A percentile compares a stretch with the other conserved stretches of the same genome.
Evolutionary conservation across 2,113 vertebrate species (phyloP).

Genomic region (Recurvirostra avosetta): DNA sequence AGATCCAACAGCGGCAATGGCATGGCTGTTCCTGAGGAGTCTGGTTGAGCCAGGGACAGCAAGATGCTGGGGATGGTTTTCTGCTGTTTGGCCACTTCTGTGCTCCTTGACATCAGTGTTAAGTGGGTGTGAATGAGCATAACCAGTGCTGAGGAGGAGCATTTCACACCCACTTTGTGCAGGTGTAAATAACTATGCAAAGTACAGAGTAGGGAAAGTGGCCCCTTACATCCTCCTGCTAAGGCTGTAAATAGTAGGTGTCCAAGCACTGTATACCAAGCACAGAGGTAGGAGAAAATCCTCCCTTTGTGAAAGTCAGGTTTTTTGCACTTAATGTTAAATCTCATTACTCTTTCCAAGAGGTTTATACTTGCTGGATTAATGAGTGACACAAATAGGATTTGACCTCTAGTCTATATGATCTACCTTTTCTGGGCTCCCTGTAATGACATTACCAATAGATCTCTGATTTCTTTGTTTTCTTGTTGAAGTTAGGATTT

Average conservation of each 20-base stretch:
- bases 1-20: fast-evolving
- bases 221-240: not conserved
- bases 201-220: not conserved
- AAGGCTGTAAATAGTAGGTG: not conserved
- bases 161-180: not conserved
- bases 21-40: not conserved
- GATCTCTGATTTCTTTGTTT: not conserved
- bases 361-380: not conserved
- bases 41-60: not conserved
- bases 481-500: not conserved
- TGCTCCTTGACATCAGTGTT: not conserved
- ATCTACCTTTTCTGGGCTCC: not conserved
- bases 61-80: not conserved
- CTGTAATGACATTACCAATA: not conserved
- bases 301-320: not conserved
- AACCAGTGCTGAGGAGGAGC: not conserved
- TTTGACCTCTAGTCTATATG: not conserved
- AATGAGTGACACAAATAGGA: not conserved
- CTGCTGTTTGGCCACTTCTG: not conserved
- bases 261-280: not conserved
- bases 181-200: not conserved
- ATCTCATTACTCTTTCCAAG: not conserved
- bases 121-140: not conserved
- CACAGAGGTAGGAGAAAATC: not conserved
- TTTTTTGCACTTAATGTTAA: not conserved